Conservation (phyloP, 2,113 vertebrate species). For the Paracanthobrama guichenoti region DNA sequence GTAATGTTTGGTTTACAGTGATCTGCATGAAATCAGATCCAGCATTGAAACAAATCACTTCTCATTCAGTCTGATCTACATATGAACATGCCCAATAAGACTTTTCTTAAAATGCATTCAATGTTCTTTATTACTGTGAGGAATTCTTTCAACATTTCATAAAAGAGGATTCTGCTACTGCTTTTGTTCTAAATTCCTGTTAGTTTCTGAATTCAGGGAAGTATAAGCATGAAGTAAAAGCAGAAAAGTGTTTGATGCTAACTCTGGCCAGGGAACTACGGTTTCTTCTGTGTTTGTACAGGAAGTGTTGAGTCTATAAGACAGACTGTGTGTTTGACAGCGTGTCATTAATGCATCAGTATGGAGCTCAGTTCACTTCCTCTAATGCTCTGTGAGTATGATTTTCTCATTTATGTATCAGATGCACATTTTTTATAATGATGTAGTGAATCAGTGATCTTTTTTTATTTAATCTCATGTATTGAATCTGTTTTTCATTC, state of each 20-base stretch:
- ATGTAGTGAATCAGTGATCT: too few relatives aligned
- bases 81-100: not conserved
- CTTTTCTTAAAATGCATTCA: too few relatives aligned
- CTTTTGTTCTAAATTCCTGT: too few relatives aligned
- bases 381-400: slow-evolving; percentile 24
- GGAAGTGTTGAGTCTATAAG: not conserved
- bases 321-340: not conserved
- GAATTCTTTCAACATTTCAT: too few relatives aligned
- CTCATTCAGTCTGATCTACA: not conserved
- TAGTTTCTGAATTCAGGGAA: too few relatives aligned
- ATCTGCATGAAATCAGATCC: not conserved
- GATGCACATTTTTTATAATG: too few relatives aligned
- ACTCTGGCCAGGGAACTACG: too few relatives aligned
- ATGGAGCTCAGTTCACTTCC: slow-evolving; percentile 19
- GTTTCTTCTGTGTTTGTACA: not conserved
- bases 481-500: not conserved
- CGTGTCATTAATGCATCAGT: not conserved
- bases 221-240: too few relatives aligned
- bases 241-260: too few relatives aligned
- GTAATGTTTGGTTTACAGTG: not conserved
- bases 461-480: too few relatives aligned
- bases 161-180: too few relatives aligned
- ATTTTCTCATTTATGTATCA: not conserved
- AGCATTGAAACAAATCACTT: not conserved
- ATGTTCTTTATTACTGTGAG: too few relatives aligned